Percentiles rank a stretch among this genome's conserved stretches.
These are phyloP conservation scores for Rhineura floridana DNA, from an alignment of 2,113 vertebrate genomes.

Conservation along the genomic window DNA sequence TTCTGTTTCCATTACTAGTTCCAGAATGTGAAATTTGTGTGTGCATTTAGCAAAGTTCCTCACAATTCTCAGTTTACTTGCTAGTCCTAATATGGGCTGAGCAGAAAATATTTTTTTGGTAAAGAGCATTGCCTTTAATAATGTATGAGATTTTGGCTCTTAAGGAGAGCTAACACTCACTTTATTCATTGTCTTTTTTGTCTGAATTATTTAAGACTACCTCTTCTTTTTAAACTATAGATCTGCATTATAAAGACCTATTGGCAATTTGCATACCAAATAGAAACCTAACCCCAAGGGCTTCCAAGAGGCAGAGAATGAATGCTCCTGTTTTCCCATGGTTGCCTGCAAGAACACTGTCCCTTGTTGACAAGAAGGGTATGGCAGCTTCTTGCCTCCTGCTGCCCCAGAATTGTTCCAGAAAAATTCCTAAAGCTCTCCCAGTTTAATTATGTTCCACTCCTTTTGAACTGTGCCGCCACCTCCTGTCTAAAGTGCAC, in stretches of 20 bases:
- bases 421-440: background rate
- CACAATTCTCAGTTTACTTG: conserved; percentile 61
- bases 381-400: background rate
- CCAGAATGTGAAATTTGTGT: conserved; percentile 20
- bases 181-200: conserved; percentile 54
- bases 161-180: conserved; percentile 45
- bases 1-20: conserved; percentile 56
- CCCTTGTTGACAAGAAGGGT: background rate
- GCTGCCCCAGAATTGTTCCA: background rate
- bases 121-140: conserved; percentile 52
- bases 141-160: conserved; percentile 43
- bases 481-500: conserved; percentile 63
- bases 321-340: background rate
- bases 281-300: background rate
- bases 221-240: conserved; percentile 47
- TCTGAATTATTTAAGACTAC: conserved; percentile 66
- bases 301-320: background rate
- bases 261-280: conserved; percentile 32
- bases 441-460: background rate
- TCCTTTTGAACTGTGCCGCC: conserved; percentile 66
- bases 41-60: conserved; percentile 45
- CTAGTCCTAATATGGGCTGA: conserved; percentile 53
- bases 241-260: conserved; percentile 44
- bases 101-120: conserved; percentile 51
- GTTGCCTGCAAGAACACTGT: background rate